Evolutionary conservation across 2,888 invertebrate genomes (phyloP), one percentile per base, ranked within the genome.

Genomic region (Furcula furcula): DNA sequence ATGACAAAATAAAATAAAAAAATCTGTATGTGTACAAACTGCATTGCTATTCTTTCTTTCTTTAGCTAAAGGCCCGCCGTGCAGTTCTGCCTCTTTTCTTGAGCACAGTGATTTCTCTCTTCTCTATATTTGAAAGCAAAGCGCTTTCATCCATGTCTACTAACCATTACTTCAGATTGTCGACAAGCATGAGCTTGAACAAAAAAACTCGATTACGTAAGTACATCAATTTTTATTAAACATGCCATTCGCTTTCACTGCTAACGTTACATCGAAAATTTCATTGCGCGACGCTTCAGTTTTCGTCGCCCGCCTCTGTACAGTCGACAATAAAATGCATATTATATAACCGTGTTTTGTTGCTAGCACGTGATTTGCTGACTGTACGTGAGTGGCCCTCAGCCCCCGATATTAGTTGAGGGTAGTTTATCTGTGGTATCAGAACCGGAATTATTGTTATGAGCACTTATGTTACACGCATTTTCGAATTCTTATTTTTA

Each of bases 301-400:
- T 73, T 65, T 69, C 68, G 72, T 66, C 69, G 67, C 67, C 63
- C 55, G 54, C 58, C 52, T 46, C 51, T 59, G 66, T 66, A 72
- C 67, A 53, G 55, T 65, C 67, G 61, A 74, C 79, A 82, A 78
- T 84, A 84, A 84, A 84, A 87, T 86, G 85, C 85, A 86, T 87
- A 86, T 85, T 85, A 85, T 76, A 86, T 84, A 83, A 79, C 72
- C 55, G 62, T 83, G 72, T 84, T 87, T 86, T 87, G 87, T 83
- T 65, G 76, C 58, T 58, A 40, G 65, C 71, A 84, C 87, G 86
- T 86, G 87, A 85, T 85, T 79, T 77, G 73, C 56, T 55, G 53
- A 31, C 34, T 32, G 51, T 41, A 56, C 65, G 60, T 57, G 61
- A 29, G 40, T 35, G 18, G 36, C 31, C 33, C 49, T 34, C 14